Evolutionary conservation across 2,888 invertebrate genomes (phyloP).

Genomic region (Hedychridium roseum): DNA sequence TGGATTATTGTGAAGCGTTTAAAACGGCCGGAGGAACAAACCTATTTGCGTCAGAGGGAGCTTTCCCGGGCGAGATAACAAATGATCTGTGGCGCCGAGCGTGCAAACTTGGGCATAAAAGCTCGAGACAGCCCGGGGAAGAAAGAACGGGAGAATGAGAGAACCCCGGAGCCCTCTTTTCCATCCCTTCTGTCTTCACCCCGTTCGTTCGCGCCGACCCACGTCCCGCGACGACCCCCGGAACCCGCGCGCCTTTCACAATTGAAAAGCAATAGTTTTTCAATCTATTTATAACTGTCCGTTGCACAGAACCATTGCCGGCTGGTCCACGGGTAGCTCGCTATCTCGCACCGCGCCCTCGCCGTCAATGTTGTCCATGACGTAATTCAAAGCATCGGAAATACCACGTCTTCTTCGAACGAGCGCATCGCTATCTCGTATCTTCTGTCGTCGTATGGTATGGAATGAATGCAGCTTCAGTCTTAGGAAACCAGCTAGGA

Average conservation of each 20-base stretch:
- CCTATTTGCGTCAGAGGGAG: conserved; percentile 56
- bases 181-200: conserved; percentile 16
- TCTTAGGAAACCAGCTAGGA: too few species aligned
- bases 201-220: conserved; percentile 14
- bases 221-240: conserved; percentile 19
- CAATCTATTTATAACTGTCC: conserved; percentile 55
- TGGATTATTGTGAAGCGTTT: conserved; percentile 55
- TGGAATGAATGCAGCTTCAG: too few species aligned
- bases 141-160: too few species aligned
- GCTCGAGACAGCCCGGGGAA: too few species aligned
- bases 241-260: conserved; percentile 35
- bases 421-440: too few species aligned
- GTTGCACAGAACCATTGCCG: conserved; percentile 13
- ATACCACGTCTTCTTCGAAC: too few species aligned
- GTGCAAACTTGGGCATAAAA: conserved; percentile 46
- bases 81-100: conserved; percentile 44
- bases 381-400: too few species aligned
- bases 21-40: conserved; percentile 54
- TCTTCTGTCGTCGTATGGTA: too few species aligned
- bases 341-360: too few species aligned
- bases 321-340: too few species aligned
- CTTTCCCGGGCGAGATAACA: conserved; percentile 52
- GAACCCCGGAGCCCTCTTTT: conserved; percentile 30
- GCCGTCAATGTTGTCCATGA: too few species aligned
- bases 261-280: conserved; percentile 57